A percentile compares a stretch with the other conserved stretches of the same genome.
These are phyloP conservation scores for Montipora efflorescens DNA, from an alignment of 64 coral and sea anemone species.

Conservation along the genomic window DNA sequence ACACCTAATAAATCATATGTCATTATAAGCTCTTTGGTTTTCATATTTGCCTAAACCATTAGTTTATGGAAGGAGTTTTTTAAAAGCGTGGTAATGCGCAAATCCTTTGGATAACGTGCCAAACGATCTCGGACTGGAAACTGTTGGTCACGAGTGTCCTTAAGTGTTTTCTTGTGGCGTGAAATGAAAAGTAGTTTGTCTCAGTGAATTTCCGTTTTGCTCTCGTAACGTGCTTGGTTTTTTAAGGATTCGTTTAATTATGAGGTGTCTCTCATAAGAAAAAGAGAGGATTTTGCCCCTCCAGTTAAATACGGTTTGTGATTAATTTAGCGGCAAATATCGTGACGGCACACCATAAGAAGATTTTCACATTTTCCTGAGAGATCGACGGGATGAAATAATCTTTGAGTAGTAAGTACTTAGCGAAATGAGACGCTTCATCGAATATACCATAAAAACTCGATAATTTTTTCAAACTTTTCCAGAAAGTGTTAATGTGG, in stretches of 20 bases:
- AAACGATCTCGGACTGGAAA: not conserved
- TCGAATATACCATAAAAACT: not conserved
- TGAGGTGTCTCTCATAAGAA: too few relatives aligned
- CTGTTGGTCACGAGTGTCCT: not conserved
- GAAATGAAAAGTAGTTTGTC: not conserved
- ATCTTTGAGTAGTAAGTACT: not conserved
- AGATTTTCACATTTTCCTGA: slow-evolving; percentile 18
- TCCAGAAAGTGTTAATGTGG: not conserved
- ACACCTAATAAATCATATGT: not conserved
- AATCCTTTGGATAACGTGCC: not conserved
- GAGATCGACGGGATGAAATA: not conserved
- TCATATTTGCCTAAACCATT: not conserved
- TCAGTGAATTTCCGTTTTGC: too few relatives aligned
- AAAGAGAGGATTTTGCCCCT: too few relatives aligned
- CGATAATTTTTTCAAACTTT: not conserved
- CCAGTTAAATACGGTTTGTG: not conserved
- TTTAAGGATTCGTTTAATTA: too few relatives aligned
- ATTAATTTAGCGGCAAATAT: slow-evolving; percentile 10
- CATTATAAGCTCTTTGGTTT: not conserved
- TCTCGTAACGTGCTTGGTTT: too few relatives aligned
- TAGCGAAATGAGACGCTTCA: not conserved
- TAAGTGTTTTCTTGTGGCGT: not conserved
- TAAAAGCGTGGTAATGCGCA: not conserved
- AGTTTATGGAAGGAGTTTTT: not conserved
- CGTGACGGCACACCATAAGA: slow-evolving; percentile 14